These are phyloP conservation scores for Bufo gargarizans DNA, from an alignment of 2,113 vertebrate species.

Conservation along the genomic window DNA sequence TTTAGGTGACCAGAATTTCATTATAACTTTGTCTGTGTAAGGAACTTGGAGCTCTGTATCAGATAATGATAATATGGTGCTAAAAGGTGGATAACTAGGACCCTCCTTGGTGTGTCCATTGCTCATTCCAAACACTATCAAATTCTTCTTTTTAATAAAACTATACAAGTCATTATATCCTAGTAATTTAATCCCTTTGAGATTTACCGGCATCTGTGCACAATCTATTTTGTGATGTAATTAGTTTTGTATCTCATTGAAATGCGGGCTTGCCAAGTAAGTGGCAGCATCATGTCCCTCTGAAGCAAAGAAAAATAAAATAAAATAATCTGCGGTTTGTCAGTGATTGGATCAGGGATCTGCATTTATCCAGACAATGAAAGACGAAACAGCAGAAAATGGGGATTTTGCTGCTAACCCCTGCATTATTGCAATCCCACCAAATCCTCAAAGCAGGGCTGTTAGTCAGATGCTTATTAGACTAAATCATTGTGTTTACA, in stretches of 20 bases:
- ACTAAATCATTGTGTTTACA: slow-evolving; percentile 69
- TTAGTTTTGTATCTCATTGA: slow-evolving; percentile 51
- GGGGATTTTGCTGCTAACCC: slow-evolving; percentile 68
- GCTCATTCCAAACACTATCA: not conserved
- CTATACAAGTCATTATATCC: slow-evolving; percentile 21
- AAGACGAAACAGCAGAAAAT: not conserved
- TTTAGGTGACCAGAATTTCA: too few relatives aligned
- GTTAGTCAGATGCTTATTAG: slow-evolving; percentile 70
- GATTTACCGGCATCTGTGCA: slow-evolving; percentile 27
- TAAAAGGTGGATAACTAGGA: not conserved
- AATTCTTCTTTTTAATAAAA: slow-evolving; percentile 6
- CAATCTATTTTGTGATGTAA: slow-evolving; percentile 47
- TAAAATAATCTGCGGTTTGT: slow-evolving; percentile 19
- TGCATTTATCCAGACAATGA: slow-evolving; percentile 1
- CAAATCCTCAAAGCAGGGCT: slow-evolving; percentile 74
- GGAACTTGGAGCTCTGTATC: too few relatives aligned
- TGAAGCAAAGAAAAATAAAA: not conserved
- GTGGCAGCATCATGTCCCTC: not conserved
- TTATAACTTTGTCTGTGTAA: too few relatives aligned
- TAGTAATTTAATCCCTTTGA: slow-evolving; percentile 46
- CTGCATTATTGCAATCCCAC: slow-evolving; percentile 72
- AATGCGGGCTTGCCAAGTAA: slow-evolving; percentile 30
- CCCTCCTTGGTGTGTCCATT: not conserved
- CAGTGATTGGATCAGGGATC: slow-evolving; percentile 42
- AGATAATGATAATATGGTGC: not conserved